Evolutionary conservation across 2,888 invertebrate species (phyloP).

Genomic region (Apamea epomidion): DNA sequence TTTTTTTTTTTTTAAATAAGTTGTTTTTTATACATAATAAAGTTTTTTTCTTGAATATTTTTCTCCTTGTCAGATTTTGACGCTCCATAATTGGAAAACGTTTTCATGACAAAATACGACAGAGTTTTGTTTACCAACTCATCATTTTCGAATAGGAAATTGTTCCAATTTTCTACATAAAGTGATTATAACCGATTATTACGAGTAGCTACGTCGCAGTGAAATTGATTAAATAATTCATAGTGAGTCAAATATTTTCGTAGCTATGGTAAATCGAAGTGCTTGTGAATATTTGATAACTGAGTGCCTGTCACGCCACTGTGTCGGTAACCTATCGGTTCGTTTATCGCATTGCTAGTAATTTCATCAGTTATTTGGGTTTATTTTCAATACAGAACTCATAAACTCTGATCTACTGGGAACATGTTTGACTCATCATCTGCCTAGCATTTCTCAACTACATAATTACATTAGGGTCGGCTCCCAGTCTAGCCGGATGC

Average conservation of each 20-base stretch:
- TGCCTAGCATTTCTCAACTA: neutral
- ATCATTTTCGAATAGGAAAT: neutral
- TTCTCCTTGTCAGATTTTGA: neutral
- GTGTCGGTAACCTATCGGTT: conserved; percentile 19
- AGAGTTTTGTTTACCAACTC: neutral
- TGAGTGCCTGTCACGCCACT: conserved; percentile 42
- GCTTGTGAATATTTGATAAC: conserved; percentile 59
- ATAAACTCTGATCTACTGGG: neutral
- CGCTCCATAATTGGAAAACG: neutral
- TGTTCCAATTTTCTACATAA: conserved; percentile 15
- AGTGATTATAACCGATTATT: conserved; percentile 43
- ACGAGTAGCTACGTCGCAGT: neutral
- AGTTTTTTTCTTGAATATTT: neutral
- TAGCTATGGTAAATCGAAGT: conserved; percentile 54
- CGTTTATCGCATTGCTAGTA: conserved; percentile 31
- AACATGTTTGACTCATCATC: neutral
- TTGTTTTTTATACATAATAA: too few relatives aligned
- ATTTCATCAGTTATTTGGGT: conserved; percentile 27
- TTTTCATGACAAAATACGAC: neutral
- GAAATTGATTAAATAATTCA: conserved; percentile 47
- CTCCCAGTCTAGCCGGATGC: neutral
- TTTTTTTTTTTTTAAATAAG: too few relatives aligned
- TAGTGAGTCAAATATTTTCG: conserved; percentile 57
- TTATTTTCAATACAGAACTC: conserved; percentile 23
- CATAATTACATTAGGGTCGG: too few relatives aligned